Percentiles rank a stretch among this genome's conserved stretches.
Conservation (phyloP, 2,797 vertebrate species). For the Tadarida brasiliensis region DNA sequence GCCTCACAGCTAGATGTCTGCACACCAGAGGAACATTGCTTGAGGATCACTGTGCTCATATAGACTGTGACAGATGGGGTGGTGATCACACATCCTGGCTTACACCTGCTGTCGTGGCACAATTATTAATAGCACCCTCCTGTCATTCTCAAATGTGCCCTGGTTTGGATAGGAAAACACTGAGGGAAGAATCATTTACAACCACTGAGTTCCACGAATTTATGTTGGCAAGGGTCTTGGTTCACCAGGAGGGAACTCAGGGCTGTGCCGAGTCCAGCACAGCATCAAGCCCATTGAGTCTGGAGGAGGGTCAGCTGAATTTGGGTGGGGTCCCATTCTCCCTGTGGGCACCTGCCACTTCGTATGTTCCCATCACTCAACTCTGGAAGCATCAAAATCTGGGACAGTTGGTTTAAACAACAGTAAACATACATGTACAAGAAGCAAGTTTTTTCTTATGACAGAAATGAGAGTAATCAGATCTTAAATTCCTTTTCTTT, state of each 20-base stretch:
- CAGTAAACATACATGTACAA: background rate
- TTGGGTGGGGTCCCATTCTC: background rate
- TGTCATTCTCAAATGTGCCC: background rate
- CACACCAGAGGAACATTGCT: background rate
- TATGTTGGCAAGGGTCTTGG: background rate
- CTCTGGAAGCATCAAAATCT: background rate
- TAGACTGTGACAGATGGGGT: background rate
- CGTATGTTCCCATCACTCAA: background rate
- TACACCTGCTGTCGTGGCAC: background rate
- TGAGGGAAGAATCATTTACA: background rate
- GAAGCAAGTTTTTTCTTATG: background rate
- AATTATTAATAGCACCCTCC: background rate
- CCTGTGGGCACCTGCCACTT: background rate
- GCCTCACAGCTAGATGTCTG: background rate
- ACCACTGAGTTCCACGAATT: background rate
- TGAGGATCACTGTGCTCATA: background rate
- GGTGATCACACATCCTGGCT: background rate
- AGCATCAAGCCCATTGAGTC: background rate
- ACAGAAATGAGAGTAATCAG: background rate
- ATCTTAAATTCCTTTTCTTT: background rate
- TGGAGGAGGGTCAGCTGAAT: background rate
- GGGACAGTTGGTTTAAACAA: background rate
- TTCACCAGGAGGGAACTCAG: background rate
- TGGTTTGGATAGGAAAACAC: background rate
- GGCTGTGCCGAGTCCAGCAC: background rate